phyloP scores from a whole-genome alignment of 2,888 invertebrate genomes.

The Agrotis puta region DNA sequence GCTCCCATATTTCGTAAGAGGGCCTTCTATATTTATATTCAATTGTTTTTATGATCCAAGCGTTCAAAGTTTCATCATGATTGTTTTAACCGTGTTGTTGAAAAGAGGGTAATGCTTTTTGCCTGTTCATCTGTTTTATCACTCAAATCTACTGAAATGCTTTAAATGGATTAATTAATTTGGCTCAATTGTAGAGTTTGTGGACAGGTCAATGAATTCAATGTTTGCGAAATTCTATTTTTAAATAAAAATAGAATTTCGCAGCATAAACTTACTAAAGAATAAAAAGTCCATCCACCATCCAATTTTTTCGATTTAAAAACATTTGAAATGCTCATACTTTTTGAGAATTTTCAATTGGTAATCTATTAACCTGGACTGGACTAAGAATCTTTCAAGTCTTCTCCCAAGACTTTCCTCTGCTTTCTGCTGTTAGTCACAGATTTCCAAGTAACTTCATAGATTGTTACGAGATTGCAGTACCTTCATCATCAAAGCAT shows the following conservation, averaged over 20 bases:
- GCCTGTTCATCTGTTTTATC: conserved; percentile 37
- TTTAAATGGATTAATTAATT: conserved; percentile 15
- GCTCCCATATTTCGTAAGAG: conserved; percentile 44
- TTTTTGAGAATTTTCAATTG: no score
- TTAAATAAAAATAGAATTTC: background rate
- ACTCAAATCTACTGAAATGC: conserved; percentile 27
- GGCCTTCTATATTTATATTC: conserved; percentile 38
- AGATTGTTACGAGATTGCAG: background rate
- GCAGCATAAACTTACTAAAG: no score
- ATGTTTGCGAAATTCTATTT: no score
- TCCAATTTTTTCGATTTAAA: no score
- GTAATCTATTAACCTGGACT: no score
- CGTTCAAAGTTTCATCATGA: conserved; percentile 41
- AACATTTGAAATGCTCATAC: no score
- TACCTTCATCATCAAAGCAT: background rate
- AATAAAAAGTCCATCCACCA: no score
- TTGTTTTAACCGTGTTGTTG: conserved; percentile 28
- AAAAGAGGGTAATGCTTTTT: conserved; percentile 30
- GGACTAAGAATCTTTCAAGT: no score
- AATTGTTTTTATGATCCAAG: conserved; percentile 53
- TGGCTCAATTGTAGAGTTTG: conserved; percentile 1
- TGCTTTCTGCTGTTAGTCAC: no score
- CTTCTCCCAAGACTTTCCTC: no score
- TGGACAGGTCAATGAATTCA: conserved; percentile 8
- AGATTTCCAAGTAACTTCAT: background rate